phyloP scores from a whole-genome alignment of 1,140 invertebrate genomes.

The Chironomus tepperi region DNA sequence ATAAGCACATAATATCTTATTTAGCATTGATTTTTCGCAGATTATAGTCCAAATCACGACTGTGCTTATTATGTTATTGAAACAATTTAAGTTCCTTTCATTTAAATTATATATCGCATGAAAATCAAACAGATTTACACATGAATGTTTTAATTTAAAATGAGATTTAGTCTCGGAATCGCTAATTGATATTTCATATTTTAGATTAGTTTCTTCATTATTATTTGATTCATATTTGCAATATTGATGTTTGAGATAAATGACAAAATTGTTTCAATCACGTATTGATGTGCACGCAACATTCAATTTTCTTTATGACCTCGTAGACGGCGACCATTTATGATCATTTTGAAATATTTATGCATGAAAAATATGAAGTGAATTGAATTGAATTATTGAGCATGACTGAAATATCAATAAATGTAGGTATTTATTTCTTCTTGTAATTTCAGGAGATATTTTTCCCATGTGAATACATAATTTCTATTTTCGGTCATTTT shows the following conservation, averaged over 20 bases:
- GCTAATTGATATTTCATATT: too few relatives aligned
- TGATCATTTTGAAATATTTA: constrained; percentile 1
- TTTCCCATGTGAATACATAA: not conserved
- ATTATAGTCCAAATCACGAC: too few relatives aligned
- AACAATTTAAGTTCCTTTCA: too few relatives aligned
- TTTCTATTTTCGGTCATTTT: not conserved
- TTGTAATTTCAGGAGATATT: not conserved
- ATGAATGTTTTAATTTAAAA: too few relatives aligned
- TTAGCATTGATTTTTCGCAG: too few relatives aligned
- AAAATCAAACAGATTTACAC: too few relatives aligned
- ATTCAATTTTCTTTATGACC: not conserved
- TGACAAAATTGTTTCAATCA: constrained; percentile 1
- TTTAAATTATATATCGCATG: too few relatives aligned
- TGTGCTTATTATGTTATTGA: too few relatives aligned
- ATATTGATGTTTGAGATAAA: not conserved
- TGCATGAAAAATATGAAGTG: not conserved
- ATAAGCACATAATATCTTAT: too few relatives aligned
- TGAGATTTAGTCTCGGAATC: too few relatives aligned
- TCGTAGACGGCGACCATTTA: not conserved
- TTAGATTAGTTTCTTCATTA: not conserved
- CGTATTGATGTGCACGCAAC: not conserved
- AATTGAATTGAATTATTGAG: constrained; percentile 9
- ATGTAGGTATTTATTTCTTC: not conserved
- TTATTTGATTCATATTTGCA: not conserved
- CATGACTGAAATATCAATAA: not conserved